phyloP scores from a whole-genome alignment of 2,797 vertebrate species.

The Tauraco hartlaubi region DNA sequence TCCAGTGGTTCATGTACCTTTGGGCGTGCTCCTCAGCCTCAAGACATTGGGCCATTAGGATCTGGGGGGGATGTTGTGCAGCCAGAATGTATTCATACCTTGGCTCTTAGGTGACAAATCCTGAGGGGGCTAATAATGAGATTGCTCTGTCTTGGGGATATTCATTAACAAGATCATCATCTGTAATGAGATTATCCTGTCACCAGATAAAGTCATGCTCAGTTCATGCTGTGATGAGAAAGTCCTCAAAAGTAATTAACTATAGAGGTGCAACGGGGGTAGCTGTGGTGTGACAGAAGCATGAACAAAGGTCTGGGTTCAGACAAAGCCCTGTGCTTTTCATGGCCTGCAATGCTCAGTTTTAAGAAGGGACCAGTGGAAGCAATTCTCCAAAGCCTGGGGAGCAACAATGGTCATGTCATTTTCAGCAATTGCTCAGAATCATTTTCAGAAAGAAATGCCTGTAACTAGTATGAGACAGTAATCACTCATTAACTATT shows the following conservation, averaged over 20 bases:
- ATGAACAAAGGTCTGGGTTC: background rate
- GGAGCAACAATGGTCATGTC: too few species aligned
- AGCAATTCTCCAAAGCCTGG: background rate
- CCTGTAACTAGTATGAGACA: background rate
- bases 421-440: background rate
- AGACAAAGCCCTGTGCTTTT: background rate
- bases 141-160: slow-evolving; percentile 71
- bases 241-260: slow-evolving; percentile 75
- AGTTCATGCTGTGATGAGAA: slow-evolving; percentile 64
- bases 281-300: background rate
- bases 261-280: slow-evolving; percentile 12
- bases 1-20: background rate
- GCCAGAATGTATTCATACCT: slow-evolving; percentile 28
- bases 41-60: background rate
- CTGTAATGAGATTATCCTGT: slow-evolving; percentile 74
- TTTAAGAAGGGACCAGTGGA: background rate
- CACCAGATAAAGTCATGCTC: slow-evolving; percentile 70
- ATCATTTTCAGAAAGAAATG: background rate
- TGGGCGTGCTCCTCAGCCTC: background rate
- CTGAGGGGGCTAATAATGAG: slow-evolving; percentile 76
- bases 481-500: background rate
- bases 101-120: slow-evolving; percentile 70
- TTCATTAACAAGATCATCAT: slow-evolving; percentile 78
- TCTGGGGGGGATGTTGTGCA: background rate
- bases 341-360: background rate